Base-by-base conservation (phyloP, 2,888 invertebrate species). In the Polia nebulosa region DNA sequence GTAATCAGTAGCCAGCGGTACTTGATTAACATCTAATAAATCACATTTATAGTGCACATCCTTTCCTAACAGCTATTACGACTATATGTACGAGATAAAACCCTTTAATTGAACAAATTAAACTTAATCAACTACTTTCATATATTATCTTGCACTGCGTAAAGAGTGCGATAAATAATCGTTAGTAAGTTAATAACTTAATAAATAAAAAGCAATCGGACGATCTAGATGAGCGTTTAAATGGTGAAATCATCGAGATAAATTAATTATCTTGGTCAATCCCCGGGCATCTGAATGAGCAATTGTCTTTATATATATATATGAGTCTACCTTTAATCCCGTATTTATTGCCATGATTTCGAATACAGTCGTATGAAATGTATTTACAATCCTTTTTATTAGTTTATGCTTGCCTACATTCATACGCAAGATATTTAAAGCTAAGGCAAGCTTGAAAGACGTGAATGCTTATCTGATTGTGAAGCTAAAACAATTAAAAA, bases 231-330 rank as follows among this genome's bases (percentile, higher is more conserved):
- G 70, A 81, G 57, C 68, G 62, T 78, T 71, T 84, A 69, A 70
- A 81, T 74, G 59, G 74, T 72, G 47, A 71, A 74, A 78, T 75
- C 57, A 51, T 66, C 56, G 27, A 67, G 66, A 78, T 84, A 72
- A 67, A 81, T 81, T 81, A 74, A 81, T 81, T 65, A 58, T 70
- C 45, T 36, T 61, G 75, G 64, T 41, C 51, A 70, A 71, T 78
- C 66, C 62, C 58, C n/a, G 36, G 82, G 79, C 78, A 79, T 78
- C 60, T 78, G 78, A 81, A 78, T 81, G 78, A 78, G 62, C 78
- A 73, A 81, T 79, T 79, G 78, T 79, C 62, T 81, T 69, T 65
- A 74, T 82, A 74, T 79, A 74, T 82, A 74, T 79, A 68, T 81
- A 73, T 70, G 47, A 63, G 49, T 49, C 55, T 67, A 53, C 59